A percentile compares a stretch with the other conserved stretches of the same genome.
Evolutionary conservation across 2,113 vertebrate species (phyloP).

Genomic region (Saguinus midas): DNA sequence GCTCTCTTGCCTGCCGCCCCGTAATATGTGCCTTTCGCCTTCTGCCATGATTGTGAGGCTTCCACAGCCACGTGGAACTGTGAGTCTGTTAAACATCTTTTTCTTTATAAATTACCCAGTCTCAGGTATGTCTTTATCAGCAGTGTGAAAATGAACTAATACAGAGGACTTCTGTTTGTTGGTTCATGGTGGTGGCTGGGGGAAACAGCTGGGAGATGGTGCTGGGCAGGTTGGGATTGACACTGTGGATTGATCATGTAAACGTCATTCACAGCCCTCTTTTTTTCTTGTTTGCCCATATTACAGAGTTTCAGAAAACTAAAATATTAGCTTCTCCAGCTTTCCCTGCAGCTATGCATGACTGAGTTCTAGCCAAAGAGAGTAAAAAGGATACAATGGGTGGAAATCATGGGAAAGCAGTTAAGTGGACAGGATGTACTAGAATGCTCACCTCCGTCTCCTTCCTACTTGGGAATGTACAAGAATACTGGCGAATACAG

Average conservation of each 20-base stretch:
- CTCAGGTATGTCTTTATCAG: too few relatives aligned
- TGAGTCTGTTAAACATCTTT: too few relatives aligned
- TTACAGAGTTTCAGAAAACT: not conserved
- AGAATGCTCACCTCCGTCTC: not conserved
- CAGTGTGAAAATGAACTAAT: too few relatives aligned
- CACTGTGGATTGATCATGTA: not conserved
- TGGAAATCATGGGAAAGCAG: not conserved
- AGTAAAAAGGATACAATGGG: not conserved
- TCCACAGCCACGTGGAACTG: too few relatives aligned
- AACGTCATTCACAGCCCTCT: not conserved
- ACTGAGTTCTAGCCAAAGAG: not conserved
- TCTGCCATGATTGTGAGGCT: not conserved
- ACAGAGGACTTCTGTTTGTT: not conserved
- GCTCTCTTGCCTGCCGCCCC: not conserved
- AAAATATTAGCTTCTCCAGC: not conserved
- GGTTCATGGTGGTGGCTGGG: not conserved
- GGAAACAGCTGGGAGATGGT: not conserved
- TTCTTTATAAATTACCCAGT: too few relatives aligned
- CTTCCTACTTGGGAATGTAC: not conserved
- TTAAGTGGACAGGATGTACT: not conserved
- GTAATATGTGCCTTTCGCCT: too few relatives aligned
- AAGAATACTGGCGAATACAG: not conserved
- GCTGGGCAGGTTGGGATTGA: not conserved
- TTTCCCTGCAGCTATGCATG: conserved; percentile 18
- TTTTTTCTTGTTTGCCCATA: not conserved